A percentile compares a stretch with the other conserved stretches of the same genome.
phyloP scores from a whole-genome alignment of 30 jellyfish, hydroid and myxozoan species.

The Chironex yamaguchii region DNA sequence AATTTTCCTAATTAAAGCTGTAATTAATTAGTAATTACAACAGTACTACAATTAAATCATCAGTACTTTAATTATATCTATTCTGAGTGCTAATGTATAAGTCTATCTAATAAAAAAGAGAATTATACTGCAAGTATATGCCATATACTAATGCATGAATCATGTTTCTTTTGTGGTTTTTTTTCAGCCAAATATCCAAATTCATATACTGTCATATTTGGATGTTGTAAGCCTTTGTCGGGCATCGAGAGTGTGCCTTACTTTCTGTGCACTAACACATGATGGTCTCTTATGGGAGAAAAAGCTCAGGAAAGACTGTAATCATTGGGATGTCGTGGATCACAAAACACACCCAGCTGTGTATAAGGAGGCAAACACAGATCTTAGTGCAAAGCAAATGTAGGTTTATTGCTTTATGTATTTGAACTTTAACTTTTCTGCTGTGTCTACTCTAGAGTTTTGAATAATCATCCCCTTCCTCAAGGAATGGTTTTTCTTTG shows the following conservation, averaged over 20 bases:
- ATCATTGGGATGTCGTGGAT: constrained; percentile 86
- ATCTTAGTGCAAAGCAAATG: constrained; percentile 89
- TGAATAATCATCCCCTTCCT: neutral
- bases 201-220: constrained; percentile 77
- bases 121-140: too few relatives aligned
- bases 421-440: neutral
- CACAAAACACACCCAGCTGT: constrained; percentile 88
- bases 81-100: too few relatives aligned
- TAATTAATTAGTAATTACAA: too few relatives aligned
- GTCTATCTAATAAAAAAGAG: too few relatives aligned
- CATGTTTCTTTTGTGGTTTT: too few relatives aligned
- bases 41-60: too few relatives aligned
- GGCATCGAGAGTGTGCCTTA: constrained; percentile 73
- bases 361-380: constrained; percentile 71
- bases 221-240: constrained; percentile 81
- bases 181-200: constrained; percentile 65
- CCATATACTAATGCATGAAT: too few relatives aligned
- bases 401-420: constrained; percentile 16
- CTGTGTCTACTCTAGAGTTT: neutral
- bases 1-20: too few relatives aligned
- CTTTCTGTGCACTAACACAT: constrained; percentile 69
- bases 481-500: too few relatives aligned
- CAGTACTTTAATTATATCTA: too few relatives aligned
- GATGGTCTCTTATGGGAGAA: constrained; percentile 84
- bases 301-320: constrained; percentile 60